A percentile compares a stretch with the other conserved stretches of the same genome.
Evolutionary conservation across 2,888 invertebrate species (phyloP).

Genomic region (Lordiphosa fenestrarum): DNA sequence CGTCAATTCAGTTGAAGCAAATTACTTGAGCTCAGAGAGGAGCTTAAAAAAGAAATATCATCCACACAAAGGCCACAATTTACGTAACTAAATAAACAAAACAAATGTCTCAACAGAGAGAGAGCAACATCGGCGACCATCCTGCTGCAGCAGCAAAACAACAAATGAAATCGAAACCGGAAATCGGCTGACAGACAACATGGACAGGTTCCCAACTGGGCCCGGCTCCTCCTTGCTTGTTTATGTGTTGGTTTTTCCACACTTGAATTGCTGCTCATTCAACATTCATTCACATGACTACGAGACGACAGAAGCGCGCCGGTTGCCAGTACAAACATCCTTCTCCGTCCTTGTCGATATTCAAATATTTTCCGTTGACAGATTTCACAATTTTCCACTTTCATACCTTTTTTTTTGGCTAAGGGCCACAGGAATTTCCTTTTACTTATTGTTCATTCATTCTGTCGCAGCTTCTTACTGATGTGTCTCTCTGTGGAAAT

Average conservation of each 20-base stretch:
- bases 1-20: too few species aligned
- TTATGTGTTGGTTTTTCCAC: slow-evolving; percentile 54
- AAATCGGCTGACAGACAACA: slow-evolving; percentile 35
- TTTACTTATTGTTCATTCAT: slow-evolving; percentile 64
- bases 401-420: slow-evolving; percentile 63
- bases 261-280: slow-evolving; percentile 69
- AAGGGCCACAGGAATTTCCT: slow-evolving; percentile 46
- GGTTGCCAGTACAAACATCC: slow-evolving; percentile 17
- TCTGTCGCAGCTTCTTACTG: slow-evolving; percentile 42
- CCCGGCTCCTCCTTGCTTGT: not conserved
- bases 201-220: slow-evolving; percentile 6
- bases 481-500: slow-evolving; percentile 7
- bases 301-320: slow-evolving; percentile 14
- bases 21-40: not conserved
- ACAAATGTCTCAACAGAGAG: slow-evolving; percentile 13
- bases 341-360: slow-evolving; percentile 46
- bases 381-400: slow-evolving; percentile 72
- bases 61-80: slow-evolving; percentile 37
- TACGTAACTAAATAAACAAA: slow-evolving; percentile 39
- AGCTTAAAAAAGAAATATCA: not conserved
- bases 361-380: slow-evolving; percentile 72
- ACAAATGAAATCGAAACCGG: slow-evolving; percentile 64
- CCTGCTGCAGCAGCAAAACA: slow-evolving; percentile 9
- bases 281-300: slow-evolving; percentile 62
- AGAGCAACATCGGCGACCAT: slow-evolving; percentile 1